phyloP scores from a whole-genome alignment of 2,888 invertebrate species.

The Helicoverpa assulta region DNA sequence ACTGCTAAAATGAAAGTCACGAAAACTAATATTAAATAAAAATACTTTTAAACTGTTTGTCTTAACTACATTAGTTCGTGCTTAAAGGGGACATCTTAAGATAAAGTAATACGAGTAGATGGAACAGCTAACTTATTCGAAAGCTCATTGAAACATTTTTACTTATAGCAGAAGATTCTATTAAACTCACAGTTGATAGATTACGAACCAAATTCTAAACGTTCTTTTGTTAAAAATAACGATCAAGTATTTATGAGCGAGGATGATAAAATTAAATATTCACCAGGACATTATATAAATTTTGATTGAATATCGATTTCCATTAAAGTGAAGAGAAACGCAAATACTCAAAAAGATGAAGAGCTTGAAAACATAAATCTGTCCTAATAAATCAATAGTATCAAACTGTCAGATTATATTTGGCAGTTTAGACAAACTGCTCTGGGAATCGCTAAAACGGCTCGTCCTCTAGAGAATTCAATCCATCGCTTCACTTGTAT shows the following conservation, averaged over 20 bases:
- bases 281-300: background rate
- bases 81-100: too few relatives aligned
- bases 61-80: too few relatives aligned
- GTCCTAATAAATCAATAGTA: background rate
- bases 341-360: background rate
- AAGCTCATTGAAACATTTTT: background rate
- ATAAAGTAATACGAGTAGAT: too few relatives aligned
- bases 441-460: background rate
- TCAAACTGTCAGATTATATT: conserved; percentile 14
- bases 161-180: background rate
- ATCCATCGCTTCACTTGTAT: conserved; percentile 3
- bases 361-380: background rate
- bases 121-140: background rate
- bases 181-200: background rate
- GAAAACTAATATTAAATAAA: too few relatives aligned
- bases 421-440: conserved; percentile 3
- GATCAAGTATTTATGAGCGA: background rate
- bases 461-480: conserved; percentile 8
- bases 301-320: background rate
- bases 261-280: background rate
- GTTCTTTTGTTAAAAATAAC: background rate
- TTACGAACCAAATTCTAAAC: background rate
- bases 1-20: background rate
- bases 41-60: too few relatives aligned
- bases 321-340: background rate